A percentile compares a stretch with the other conserved stretches of the same genome.
These are phyloP conservation scores for Cardiocondyla obscurior DNA, from an alignment of 1,140 invertebrate genomes.

Conservation along the genomic window DNA sequence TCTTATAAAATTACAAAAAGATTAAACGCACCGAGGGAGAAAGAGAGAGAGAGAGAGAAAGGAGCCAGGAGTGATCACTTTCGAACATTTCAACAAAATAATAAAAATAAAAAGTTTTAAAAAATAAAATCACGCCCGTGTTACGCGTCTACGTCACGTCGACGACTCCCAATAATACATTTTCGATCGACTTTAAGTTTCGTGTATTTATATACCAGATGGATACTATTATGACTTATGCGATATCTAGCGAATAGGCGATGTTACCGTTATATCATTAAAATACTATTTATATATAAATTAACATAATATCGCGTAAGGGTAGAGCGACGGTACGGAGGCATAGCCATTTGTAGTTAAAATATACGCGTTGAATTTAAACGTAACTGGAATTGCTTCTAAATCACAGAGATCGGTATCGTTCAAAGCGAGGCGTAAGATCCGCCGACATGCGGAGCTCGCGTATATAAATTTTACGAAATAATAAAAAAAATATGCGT, in stretches of 20 bases:
- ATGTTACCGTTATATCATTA: constrained; percentile 83
- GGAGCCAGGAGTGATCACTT: background rate
- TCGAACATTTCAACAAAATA: background rate
- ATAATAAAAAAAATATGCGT: constrained; percentile 19
- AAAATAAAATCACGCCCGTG: background rate
- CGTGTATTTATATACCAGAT: constrained; percentile 70
- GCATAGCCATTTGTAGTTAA: constrained; percentile 65
- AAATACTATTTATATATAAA: constrained; percentile 84
- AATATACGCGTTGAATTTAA: constrained; percentile 69
- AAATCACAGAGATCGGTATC: constrained; percentile 5
- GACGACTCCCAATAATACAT: constrained; percentile 48
- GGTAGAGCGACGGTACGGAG: constrained; percentile 72
- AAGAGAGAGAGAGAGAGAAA: background rate
- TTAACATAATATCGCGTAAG: constrained; percentile 76
- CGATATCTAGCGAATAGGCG: constrained; percentile 74
- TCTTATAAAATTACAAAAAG: background rate
- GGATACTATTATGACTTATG: constrained; percentile 68
- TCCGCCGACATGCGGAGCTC: background rate
- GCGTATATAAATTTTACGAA: constrained; percentile 12
- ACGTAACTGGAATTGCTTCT: constrained; percentile 67
- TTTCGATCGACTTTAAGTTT: constrained; percentile 55
- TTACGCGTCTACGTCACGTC: constrained; percentile 3
- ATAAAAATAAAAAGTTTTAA: too few species aligned
- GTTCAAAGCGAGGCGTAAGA: background rate
- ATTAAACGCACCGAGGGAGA: background rate